Evolutionary conservation across 1,140 invertebrate species (phyloP).

Genomic region (Reticulitermes speratus): DNA sequence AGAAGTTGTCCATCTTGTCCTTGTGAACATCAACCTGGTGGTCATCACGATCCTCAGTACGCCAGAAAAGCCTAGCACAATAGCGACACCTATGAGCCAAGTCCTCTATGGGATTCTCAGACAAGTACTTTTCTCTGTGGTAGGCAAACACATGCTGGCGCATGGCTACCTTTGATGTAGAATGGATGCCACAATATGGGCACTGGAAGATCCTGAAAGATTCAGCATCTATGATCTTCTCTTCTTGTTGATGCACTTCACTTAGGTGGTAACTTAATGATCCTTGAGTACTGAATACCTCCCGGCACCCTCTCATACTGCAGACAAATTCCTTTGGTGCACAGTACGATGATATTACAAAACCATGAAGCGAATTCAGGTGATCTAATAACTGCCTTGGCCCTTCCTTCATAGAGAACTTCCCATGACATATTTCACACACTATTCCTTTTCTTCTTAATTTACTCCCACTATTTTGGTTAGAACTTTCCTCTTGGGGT

Average conservation of each 20-base stretch:
- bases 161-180: conserved; percentile 31
- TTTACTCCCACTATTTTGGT: neutral
- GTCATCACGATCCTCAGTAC: conserved; percentile 30
- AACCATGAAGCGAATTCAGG: conserved; percentile 33
- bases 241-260: conserved; percentile 24
- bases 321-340: neutral
- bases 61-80: conserved; percentile 34
- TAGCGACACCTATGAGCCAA: conserved; percentile 33
- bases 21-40: conserved; percentile 35
- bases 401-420: conserved; percentile 32
- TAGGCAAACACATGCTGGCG: conserved; percentile 30
- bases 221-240: conserved; percentile 4
- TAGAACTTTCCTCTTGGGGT: neutral
- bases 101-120: conserved; percentile 25
- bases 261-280: conserved; percentile 1
- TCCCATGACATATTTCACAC: conserved; percentile 34
- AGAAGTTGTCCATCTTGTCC: conserved; percentile 31
- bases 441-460: conserved; percentile 19
- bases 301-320: conserved; percentile 13
- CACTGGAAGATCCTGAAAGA: conserved; percentile 28
- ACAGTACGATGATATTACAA: conserved; percentile 27
- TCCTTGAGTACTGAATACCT: neutral
- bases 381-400: conserved; percentile 23
- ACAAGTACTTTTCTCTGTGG: conserved; percentile 27
- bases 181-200: conserved; percentile 34